These are phyloP conservation scores for Isoperla grammatica DNA, from an alignment of 2,888 invertebrate species.

Conservation along the genomic window DNA sequence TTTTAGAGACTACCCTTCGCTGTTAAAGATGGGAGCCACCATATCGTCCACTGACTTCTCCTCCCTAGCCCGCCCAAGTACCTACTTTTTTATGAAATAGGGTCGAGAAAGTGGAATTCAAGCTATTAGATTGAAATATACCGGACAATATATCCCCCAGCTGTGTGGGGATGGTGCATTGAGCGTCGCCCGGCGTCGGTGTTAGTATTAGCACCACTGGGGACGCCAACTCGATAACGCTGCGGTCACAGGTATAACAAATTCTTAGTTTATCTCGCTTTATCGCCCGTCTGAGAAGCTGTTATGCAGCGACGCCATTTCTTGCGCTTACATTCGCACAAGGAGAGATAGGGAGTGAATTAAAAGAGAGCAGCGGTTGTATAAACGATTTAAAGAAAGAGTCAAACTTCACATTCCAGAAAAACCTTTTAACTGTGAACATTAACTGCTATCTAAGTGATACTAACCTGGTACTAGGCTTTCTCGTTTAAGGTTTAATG, in stretches of 20 bases:
- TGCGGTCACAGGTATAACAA: conserved; percentile 21
- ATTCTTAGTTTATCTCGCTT: conserved; percentile 23
- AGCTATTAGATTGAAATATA: conserved; percentile 14
- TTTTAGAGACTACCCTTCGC: no score
- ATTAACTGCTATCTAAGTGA: conserved; percentile 5
- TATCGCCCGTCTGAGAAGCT: conserved; percentile 11
- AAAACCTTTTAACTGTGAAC: background rate
- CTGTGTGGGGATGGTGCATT: background rate
- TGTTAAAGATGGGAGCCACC: no score
- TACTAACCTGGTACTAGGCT: background rate
- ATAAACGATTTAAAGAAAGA: conserved; percentile 10
- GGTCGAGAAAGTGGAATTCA: conserved; percentile 1
- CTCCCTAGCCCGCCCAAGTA: no score
- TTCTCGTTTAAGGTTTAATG: conserved; percentile 8
- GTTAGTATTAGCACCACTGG: no score
- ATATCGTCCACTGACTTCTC: no score
- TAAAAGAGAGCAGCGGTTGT: conserved; percentile 1
- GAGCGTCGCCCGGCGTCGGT: background rate
- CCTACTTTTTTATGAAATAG: no score
- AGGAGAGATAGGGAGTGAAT: conserved; percentile 13
- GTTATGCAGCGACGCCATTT: background rate
- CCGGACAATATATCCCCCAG: conserved; percentile 3
- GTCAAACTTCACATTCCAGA: conserved; percentile 1
- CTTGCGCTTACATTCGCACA: background rate
- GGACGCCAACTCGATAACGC: no score